Conservation (phyloP, 2,113 vertebrate species). For the Rhinoderma darwinii region DNA sequence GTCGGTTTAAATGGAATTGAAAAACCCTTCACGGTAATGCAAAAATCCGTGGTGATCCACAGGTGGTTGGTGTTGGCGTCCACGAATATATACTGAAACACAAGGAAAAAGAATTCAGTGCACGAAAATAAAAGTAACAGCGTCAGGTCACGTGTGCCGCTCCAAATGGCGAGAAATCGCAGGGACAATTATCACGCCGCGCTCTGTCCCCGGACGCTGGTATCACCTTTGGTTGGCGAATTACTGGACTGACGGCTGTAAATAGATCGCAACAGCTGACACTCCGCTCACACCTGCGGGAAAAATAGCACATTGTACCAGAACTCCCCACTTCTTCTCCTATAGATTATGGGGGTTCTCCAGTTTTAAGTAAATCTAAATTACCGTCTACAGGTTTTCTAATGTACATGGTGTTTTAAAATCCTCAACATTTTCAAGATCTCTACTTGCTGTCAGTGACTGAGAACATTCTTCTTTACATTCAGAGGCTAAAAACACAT, state of each 20-base stretch:
- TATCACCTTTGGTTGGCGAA: neutral
- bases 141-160: neutral
- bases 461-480: no score
- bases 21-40: constrained; percentile 84
- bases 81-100: constrained; percentile 88
- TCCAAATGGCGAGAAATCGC: neutral
- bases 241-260: neutral
- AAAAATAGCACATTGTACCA: no score
- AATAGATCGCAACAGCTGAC: neutral
- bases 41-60: constrained; percentile 96
- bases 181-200: neutral
- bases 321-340: no score
- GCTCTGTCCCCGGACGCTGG: neutral
- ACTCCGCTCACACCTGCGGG: no score
- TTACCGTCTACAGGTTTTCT: no score
- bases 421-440: no score
- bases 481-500: no score
- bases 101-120: neutral
- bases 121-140: neutral
- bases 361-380: no score
- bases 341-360: no score
- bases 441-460: no score
- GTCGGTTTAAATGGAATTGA: constrained; percentile 87
- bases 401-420: no score
- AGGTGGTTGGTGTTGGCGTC: constrained; percentile 87